These are phyloP conservation scores for Phylloscopus whistleri DNA, from an alignment of 2,113 vertebrate genomes.

Conservation along the genomic window DNA sequence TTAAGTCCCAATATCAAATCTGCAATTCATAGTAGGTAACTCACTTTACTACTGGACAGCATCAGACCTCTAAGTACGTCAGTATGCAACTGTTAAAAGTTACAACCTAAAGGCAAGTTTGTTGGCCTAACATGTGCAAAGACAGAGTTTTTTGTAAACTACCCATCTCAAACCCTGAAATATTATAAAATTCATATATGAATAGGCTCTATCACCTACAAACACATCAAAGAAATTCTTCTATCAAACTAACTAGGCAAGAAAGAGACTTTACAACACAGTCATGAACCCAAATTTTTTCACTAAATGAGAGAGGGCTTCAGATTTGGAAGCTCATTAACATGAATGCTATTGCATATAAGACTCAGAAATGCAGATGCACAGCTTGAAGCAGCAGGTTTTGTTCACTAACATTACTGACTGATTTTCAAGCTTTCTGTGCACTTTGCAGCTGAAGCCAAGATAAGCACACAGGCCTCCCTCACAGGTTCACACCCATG, in stretches of 20 bases:
- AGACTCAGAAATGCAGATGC: neutral
- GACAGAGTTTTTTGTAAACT: neutral
- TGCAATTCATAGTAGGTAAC: neutral
- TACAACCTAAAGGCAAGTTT: neutral
- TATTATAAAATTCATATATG: neutral
- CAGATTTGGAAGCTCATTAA: neutral
- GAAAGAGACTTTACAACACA: neutral
- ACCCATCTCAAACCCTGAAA: neutral
- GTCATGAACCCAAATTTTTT: accelerated
- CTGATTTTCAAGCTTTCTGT: neutral
- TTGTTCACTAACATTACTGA: neutral
- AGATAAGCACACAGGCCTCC: neutral
- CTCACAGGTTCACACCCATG: neutral
- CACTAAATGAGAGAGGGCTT: neutral
- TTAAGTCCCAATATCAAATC: neutral
- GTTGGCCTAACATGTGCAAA: neutral
- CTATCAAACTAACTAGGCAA: neutral
- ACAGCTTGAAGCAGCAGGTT: neutral
- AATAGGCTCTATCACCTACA: neutral
- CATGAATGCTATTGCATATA: neutral
- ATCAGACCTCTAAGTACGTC: neutral
- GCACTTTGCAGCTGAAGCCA: neutral
- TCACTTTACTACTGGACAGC: neutral
- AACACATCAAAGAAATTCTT: neutral
- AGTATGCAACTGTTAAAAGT: neutral